Evolutionary conservation across 2,888 invertebrate species (phyloP).

Genomic region (Gryllus longicercus): DNA sequence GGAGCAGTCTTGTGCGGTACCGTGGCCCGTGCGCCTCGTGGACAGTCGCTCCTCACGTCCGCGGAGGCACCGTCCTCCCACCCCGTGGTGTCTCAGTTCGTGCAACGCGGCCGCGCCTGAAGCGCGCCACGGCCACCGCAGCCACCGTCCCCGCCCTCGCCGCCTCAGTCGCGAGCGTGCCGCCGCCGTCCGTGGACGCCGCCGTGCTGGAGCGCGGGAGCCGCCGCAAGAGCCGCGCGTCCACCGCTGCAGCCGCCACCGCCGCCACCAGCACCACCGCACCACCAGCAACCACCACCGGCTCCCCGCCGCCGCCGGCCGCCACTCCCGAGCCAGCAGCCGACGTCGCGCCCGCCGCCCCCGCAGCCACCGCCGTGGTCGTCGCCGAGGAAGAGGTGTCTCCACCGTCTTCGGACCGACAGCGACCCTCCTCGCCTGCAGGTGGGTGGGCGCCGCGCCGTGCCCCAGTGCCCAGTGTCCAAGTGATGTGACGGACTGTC

Average conservation of each 20-base stretch:
- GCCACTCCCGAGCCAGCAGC: background rate
- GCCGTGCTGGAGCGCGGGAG: constrained; percentile 31
- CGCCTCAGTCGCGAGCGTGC: background rate
- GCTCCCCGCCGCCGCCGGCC: background rate
- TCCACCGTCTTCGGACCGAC: background rate
- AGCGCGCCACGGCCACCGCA: constrained; percentile 1
- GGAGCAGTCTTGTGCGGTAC: constrained; percentile 35
- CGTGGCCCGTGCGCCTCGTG: constrained; percentile 26
- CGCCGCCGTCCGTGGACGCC: constrained; percentile 17
- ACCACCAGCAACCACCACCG: background rate
- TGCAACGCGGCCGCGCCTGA: background rate
- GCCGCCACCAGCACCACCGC: background rate
- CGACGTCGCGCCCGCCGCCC: background rate
- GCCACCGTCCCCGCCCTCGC: background rate
- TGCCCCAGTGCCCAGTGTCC: constrained; percentile 20
- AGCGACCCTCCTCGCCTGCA: constrained; percentile 30
- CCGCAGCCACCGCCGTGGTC: background rate
- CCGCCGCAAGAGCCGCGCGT: background rate
- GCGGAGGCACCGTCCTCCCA: background rate
- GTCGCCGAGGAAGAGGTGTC: background rate
- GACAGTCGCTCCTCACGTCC: background rate
- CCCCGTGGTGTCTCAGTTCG: too few relatives aligned
- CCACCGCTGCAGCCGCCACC: background rate
- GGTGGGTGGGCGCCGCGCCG: constrained; percentile 28
- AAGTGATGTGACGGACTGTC: background rate